Conservation (phyloP, 2,113 vertebrate species). For the Steatornis caripensis region DNA sequence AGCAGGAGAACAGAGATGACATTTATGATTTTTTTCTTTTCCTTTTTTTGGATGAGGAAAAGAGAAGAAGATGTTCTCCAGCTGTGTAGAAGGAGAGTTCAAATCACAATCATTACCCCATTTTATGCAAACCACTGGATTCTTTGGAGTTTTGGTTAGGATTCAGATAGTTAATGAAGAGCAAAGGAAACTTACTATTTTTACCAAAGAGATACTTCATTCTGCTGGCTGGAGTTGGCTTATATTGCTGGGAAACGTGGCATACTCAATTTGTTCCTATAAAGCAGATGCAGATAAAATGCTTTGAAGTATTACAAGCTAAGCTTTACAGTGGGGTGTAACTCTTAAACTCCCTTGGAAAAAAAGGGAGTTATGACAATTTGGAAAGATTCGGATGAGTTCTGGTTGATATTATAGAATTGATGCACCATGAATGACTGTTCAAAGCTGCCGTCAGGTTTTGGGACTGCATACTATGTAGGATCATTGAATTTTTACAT, state of each 20-base stretch:
- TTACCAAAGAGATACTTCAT: not conserved
- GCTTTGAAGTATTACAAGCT: not conserved
- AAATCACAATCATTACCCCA: not conserved
- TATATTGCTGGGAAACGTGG: not conserved
- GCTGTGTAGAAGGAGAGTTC: not conserved
- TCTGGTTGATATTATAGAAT: not conserved
- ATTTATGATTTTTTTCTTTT: not conserved
- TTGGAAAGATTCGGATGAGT: not conserved
- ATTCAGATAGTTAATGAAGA: not conserved
- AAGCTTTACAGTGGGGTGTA: not conserved
- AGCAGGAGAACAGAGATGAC: not conserved
- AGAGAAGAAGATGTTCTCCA: not conserved
- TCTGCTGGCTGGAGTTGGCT: not conserved
- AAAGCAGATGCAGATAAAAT: not conserved
- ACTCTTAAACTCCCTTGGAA: not conserved
- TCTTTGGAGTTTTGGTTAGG: not conserved
- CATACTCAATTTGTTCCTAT: not conserved
- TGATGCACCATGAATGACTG: not conserved
- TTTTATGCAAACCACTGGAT: not conserved
- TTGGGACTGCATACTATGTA: not conserved
- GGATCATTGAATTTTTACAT: not conserved
- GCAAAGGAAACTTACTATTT: constrained; percentile 21
- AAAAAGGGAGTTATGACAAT: not conserved
- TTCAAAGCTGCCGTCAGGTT: not conserved
- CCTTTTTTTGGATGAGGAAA: not conserved